Conservation (phyloP, 2,113 vertebrate genomes). For the Gasterosteus aculeatus region DNA sequence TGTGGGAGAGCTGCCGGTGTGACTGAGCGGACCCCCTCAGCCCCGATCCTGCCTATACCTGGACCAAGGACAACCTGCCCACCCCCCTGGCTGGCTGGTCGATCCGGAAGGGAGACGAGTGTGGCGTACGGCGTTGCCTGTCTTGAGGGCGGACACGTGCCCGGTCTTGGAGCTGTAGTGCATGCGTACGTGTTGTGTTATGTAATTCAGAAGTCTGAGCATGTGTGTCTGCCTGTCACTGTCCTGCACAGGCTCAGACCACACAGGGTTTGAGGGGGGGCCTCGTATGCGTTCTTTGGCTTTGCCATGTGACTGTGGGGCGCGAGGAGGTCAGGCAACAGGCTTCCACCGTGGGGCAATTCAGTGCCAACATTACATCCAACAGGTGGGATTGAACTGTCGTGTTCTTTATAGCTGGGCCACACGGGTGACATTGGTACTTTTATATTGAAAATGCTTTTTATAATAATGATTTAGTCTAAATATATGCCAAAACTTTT, state of each 20-base stretch:
- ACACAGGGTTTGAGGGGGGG: neutral
- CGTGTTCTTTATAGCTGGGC: neutral
- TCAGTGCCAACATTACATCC: slow-evolving; percentile 2
- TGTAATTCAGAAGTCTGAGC: slow-evolving; percentile 6
- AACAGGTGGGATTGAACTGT: slow-evolving; percentile 36
- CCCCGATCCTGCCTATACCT: slow-evolving; percentile 70
- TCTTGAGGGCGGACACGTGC: neutral
- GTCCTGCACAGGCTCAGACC: slow-evolving; percentile 18
- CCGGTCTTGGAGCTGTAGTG: neutral
- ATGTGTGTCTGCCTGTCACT: slow-evolving; percentile 29
- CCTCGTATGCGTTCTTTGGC: slow-evolving; percentile 44
- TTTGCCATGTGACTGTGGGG: slow-evolving; percentile 41
- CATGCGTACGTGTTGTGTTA: slow-evolving; percentile 11
- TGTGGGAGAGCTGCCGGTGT: slow-evolving; percentile 56
- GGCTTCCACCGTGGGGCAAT: neutral
- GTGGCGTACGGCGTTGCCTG: too few relatives aligned
- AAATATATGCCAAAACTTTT: neutral
- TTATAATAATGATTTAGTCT: neutral
- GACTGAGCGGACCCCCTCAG: slow-evolving; percentile 30
- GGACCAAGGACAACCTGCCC: slow-evolving; percentile 56
- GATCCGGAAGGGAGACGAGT: too few relatives aligned
- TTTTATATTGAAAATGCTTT: neutral
- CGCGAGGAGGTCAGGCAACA: slow-evolving; percentile 6
- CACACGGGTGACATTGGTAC: neutral
- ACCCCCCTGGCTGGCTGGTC: too few relatives aligned